A percentile compares a stretch with the other conserved stretches of the same genome.
Conservation (phyloP, 2,888 invertebrate genomes). For the Galerucella calmariensis region DNA sequence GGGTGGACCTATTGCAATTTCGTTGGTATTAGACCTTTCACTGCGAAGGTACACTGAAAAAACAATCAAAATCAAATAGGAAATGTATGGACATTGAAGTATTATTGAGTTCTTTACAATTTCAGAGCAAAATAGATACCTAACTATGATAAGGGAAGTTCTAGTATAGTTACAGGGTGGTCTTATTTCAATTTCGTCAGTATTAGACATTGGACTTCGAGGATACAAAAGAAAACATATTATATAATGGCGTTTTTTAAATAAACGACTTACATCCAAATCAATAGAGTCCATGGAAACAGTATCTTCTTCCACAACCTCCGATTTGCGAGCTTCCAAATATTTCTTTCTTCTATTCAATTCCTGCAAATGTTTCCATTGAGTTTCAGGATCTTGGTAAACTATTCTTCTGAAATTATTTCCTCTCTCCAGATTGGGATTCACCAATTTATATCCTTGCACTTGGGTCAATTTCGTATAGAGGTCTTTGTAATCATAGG, state of each 20-base stretch:
- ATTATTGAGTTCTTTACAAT: too few relatives aligned
- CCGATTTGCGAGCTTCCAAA: conserved; percentile 39
- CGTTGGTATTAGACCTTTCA: too few relatives aligned
- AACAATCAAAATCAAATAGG: too few relatives aligned
- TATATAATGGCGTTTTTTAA: not conserved
- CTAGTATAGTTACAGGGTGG: too few relatives aligned
- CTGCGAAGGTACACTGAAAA: too few relatives aligned
- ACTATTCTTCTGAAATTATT: conserved; percentile 33
- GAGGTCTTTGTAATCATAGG: conserved; percentile 51
- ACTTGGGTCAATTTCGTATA: conserved; percentile 40
- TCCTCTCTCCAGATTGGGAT: conserved; percentile 37
- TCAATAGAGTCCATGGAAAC: conserved; percentile 66
- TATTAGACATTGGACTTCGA: too few relatives aligned
- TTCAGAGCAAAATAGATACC: too few relatives aligned
- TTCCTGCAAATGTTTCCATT: conserved; percentile 44
- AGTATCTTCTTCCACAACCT: conserved; percentile 43
- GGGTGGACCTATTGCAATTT: too few relatives aligned
- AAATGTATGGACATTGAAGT: too few relatives aligned
- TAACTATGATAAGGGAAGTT: too few relatives aligned
- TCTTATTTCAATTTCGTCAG: too few relatives aligned
- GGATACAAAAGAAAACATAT: too few relatives aligned
- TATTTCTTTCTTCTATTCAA: conserved; percentile 40
- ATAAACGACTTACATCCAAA: conserved; percentile 65
- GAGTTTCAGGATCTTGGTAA: conserved; percentile 46
- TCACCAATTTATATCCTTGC: conserved; percentile 37